A percentile compares a stretch with the other conserved stretches of the same genome.
Evolutionary conservation across 1,140 invertebrate genomes (phyloP).

Genomic region (Drosophila santomea): DNA sequence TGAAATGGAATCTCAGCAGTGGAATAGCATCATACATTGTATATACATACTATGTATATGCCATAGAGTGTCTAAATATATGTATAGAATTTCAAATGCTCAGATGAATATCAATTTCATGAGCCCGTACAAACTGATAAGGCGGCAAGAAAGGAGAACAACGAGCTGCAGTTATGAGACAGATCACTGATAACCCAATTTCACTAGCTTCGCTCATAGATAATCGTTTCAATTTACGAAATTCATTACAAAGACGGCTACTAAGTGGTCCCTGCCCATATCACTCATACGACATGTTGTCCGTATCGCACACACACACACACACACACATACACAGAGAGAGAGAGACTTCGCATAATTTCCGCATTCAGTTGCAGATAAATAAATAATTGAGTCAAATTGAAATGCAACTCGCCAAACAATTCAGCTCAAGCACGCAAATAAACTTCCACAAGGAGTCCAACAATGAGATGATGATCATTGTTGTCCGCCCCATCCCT

Average conservation of each 20-base stretch:
- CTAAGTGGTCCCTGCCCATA: slow-evolving; percentile 57
- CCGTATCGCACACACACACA: slow-evolving; percentile 41
- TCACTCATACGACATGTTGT: slow-evolving; percentile 72
- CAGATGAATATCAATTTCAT: slow-evolving; percentile 74
- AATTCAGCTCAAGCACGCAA: slow-evolving; percentile 73
- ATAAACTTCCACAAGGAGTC: slow-evolving; percentile 63
- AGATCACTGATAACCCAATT: slow-evolving; percentile 81
- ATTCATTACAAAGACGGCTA: slow-evolving; percentile 44
- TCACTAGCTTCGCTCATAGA: slow-evolving; percentile 64
- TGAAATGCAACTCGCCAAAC: slow-evolving; percentile 82
- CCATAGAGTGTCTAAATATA: slow-evolving; percentile 36
- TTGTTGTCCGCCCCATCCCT: slow-evolving; percentile 32
- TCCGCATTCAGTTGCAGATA: slow-evolving; percentile 81
- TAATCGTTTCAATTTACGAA: slow-evolving; percentile 79
- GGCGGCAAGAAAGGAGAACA: slow-evolving; percentile 56
- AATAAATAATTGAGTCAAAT: slow-evolving; percentile 83
- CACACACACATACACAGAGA: not conserved
- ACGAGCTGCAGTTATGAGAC: slow-evolving; percentile 49
- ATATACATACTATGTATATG: not conserved
- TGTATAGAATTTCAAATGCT: slow-evolving; percentile 38
- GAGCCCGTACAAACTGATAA: slow-evolving; percentile 68
- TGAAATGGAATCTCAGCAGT: slow-evolving; percentile 38
- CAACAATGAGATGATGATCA: slow-evolving; percentile 41
- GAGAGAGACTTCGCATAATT: slow-evolving; percentile 66
- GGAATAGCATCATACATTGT: slow-evolving; percentile 8